phyloP scores from a whole-genome alignment of 2,888 invertebrate genomes.

The Seira musarum region DNA sequence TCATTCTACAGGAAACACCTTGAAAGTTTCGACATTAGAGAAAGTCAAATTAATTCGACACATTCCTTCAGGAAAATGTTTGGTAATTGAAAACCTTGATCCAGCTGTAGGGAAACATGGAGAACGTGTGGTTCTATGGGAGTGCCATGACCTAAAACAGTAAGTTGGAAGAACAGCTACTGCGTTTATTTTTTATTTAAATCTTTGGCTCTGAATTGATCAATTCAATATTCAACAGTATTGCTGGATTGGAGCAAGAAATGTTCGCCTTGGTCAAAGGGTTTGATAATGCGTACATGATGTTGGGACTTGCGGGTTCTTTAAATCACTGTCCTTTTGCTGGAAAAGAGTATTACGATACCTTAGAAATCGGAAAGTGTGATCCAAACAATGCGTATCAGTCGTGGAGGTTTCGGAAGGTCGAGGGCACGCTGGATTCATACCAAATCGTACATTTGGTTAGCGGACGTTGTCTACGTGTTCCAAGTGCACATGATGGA shows the following conservation, averaged over 20 bases:
- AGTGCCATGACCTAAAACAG: slow-evolving; percentile 60
- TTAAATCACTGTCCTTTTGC: slow-evolving; percentile 52
- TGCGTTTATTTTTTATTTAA: not conserved
- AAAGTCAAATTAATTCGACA: slow-evolving; percentile 57
- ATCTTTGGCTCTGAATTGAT: not conserved
- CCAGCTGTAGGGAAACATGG: slow-evolving; percentile 31
- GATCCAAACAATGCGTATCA: slow-evolving; percentile 56
- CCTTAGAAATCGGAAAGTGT: slow-evolving; percentile 49
- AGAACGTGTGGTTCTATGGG: slow-evolving; percentile 56
- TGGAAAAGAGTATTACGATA: slow-evolving; percentile 56
- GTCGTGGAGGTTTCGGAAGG: slow-evolving; percentile 51
- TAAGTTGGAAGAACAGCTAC: slow-evolving; percentile 52
- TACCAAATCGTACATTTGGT: slow-evolving; percentile 58
- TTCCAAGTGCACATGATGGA: slow-evolving; percentile 54
- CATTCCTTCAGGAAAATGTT: slow-evolving; percentile 55
- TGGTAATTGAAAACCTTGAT: slow-evolving; percentile 58
- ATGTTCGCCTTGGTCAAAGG: slow-evolving; percentile 59
- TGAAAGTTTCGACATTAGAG: slow-evolving; percentile 45
- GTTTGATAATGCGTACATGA: slow-evolving; percentile 55
- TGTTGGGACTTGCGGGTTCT: slow-evolving; percentile 59
- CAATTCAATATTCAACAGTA: slow-evolving; percentile 31
- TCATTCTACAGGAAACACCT: slow-evolving; percentile 29
- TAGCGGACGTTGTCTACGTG: slow-evolving; percentile 59
- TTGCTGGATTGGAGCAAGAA: slow-evolving; percentile 60
- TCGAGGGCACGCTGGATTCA: slow-evolving; percentile 50